Conservation (phyloP, 2,888 invertebrate genomes). For the Podotricha telesiphe region DNA sequence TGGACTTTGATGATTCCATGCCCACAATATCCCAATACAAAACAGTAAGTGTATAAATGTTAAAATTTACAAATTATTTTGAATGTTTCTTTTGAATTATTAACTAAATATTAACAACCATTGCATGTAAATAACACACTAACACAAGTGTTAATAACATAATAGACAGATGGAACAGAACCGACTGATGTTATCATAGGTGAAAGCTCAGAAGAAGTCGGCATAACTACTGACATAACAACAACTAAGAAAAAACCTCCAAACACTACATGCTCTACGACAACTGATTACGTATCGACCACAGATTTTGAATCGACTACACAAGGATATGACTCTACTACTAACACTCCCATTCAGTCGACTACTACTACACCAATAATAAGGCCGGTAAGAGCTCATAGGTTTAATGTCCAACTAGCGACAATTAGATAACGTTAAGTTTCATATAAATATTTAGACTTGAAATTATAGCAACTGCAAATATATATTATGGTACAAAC, state of each 20-base stretch:
- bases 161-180: constrained; percentile 34
- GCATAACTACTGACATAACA: neutral
- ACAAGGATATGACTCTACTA: neutral
- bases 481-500: too few relatives aligned
- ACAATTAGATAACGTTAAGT: neutral
- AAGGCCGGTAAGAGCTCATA: constrained; percentile 43
- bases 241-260: constrained; percentile 10
- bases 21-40: constrained; percentile 30
- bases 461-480: neutral
- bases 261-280: neutral
- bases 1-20: constrained; percentile 29
- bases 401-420: neutral
- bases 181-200: constrained; percentile 25
- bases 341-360: constrained; percentile 28
- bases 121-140: constrained; percentile 44
- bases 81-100: neutral
- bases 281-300: constrained; percentile 15
- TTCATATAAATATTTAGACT: neutral
- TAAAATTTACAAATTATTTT: neutral
- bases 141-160: constrained; percentile 32
- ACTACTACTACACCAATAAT: constrained; percentile 40
- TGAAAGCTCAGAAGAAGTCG: constrained; percentile 48
- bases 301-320: constrained; percentile 9
- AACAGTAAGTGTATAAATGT: neutral
- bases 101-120: constrained; percentile 19